Conservation (phyloP, 1,140 invertebrate genomes). For the Phymorhynchus buccinoides region DNA sequence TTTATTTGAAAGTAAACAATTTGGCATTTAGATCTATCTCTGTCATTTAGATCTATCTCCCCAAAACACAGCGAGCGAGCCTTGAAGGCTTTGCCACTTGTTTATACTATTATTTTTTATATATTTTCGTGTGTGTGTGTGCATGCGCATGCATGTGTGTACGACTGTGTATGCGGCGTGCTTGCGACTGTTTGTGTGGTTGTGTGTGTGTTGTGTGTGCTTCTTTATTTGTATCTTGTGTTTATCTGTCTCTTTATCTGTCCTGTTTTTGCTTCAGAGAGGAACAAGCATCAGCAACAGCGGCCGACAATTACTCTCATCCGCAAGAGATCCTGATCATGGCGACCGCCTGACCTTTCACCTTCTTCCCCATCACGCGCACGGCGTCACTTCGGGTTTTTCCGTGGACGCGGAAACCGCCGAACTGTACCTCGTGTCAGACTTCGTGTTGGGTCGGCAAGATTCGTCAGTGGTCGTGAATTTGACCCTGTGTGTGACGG, state of each 20-base stretch:
- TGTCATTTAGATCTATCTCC: too few species aligned
- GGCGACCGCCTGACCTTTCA: neutral
- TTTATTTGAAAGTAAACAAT: too few species aligned
- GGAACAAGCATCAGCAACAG: neutral
- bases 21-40: too few species aligned
- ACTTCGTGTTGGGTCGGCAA: constrained; percentile 1
- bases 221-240: too few species aligned
- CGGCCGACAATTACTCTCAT: neutral
- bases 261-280: too few species aligned
- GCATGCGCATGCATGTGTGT: too few species aligned
- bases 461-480: neutral
- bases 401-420: constrained; percentile 4
- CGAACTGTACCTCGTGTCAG: neutral
- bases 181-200: neutral
- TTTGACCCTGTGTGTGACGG: neutral
- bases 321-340: neutral
- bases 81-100: too few species aligned
- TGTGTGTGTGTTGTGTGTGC: neutral
- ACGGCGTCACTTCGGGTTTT: neutral
- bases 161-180: neutral
- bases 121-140: too few species aligned
- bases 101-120: too few species aligned
- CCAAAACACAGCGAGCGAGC: too few species aligned
- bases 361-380: neutral
- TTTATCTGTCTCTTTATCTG: too few species aligned